Evolutionary conservation across 2,888 invertebrate species (phyloP).

Genomic region (Drosophila koepferae): DNA sequence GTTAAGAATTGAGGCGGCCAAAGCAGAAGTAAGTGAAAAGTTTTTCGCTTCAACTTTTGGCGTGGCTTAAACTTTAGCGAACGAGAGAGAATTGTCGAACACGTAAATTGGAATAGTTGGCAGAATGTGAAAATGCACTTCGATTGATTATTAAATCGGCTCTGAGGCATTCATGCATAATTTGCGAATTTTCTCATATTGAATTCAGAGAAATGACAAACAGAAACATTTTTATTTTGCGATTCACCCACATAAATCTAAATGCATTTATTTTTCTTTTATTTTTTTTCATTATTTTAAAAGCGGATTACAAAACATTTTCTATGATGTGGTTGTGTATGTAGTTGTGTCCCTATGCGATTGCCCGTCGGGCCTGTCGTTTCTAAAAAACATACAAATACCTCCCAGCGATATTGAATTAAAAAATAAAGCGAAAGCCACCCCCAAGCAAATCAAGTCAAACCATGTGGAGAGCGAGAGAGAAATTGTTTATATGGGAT

Average conservation of each 20-base stretch:
- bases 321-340: constrained; percentile 4
- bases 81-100: neutral
- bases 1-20: constrained; percentile 11
- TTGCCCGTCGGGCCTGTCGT: constrained; percentile 46
- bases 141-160: constrained; percentile 46
- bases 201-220: constrained; percentile 22
- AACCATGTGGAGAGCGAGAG: constrained; percentile 14
- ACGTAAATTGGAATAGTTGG: constrained; percentile 9
- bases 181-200: constrained; percentile 28
- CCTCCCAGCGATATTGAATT: constrained; percentile 56
- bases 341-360: constrained; percentile 11
- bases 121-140: constrained; percentile 18
- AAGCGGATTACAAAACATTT: constrained; percentile 70
- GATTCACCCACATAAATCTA: constrained; percentile 35
- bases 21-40: constrained; percentile 18
- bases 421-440: constrained; percentile 39
- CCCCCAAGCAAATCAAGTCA: constrained; percentile 24
- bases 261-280: constrained; percentile 16
- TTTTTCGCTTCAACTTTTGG: constrained; percentile 11
- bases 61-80: constrained; percentile 8
- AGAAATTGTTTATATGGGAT: constrained; percentile 18
- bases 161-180: constrained; percentile 50
- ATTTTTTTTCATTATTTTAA: constrained; percentile 66
- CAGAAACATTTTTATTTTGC: constrained; percentile 23
- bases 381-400: constrained; percentile 31